Percentiles rank a stretch among this genome's conserved stretches.
These are phyloP conservation scores for Alouatta palliata DNA, from an alignment of 2,113 vertebrate species.

Conservation along the genomic window DNA sequence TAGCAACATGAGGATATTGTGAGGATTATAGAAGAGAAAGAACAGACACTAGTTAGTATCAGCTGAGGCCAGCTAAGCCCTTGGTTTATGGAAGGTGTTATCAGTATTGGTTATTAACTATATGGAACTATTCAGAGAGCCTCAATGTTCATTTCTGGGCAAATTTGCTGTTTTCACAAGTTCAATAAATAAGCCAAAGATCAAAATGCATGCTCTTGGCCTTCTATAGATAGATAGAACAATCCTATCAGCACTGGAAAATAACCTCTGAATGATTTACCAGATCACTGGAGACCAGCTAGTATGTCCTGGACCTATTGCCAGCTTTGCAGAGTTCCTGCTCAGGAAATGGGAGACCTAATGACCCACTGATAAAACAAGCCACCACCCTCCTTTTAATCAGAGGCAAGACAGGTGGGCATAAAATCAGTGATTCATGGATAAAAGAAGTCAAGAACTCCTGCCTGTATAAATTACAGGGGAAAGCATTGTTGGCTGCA, in stretches of 20 bases:
- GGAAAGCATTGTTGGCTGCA: not conserved
- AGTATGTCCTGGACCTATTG: not conserved
- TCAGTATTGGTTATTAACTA: not conserved
- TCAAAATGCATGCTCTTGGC: not conserved
- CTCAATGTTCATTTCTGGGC: not conserved
- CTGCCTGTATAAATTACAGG: not conserved
- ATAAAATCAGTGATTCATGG: not conserved
- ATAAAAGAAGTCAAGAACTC: not conserved
- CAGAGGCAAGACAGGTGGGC: not conserved
- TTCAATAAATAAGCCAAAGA: not conserved
- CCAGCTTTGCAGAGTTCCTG: not conserved
- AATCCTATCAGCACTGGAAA: not conserved
- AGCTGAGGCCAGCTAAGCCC: not conserved
- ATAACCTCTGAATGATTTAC: not conserved
- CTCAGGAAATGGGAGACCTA: not conserved
- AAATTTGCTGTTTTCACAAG: slow-evolving; percentile 8
- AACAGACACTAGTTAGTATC: not conserved
- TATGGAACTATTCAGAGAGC: not conserved
- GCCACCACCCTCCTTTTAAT: not conserved
- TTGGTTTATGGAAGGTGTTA: not conserved
- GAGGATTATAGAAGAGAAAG: not conserved
- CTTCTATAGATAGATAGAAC: not conserved
- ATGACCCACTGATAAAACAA: not conserved
- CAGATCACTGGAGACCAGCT: not conserved
- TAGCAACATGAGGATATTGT: not conserved